phyloP scores from a whole-genome alignment of 2,113 vertebrate species.

The Saccopteryx bilineata region DNA sequence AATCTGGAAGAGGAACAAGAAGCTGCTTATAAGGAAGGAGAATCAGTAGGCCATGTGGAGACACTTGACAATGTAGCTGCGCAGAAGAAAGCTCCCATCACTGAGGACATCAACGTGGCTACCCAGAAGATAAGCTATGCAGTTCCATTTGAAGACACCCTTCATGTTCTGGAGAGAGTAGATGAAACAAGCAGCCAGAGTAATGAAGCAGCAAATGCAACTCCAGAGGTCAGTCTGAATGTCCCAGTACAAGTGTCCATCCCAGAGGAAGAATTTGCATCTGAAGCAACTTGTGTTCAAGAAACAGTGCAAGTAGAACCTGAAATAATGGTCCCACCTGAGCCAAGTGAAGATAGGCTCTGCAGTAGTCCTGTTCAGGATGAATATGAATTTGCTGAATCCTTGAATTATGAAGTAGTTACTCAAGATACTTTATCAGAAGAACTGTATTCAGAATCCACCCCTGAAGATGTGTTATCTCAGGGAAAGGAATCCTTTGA shows the following conservation, averaged over 20 bases:
- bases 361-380: slow-evolving; percentile 76
- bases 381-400: slow-evolving; percentile 88
- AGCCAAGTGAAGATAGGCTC: slow-evolving; percentile 43
- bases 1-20: slow-evolving; percentile 60
- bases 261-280: slow-evolving; percentile 74
- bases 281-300: slow-evolving; percentile 46
- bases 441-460: slow-evolving; percentile 83
- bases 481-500: slow-evolving; percentile 85
- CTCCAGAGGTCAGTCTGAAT: slow-evolving; percentile 81
- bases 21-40: slow-evolving; percentile 32
- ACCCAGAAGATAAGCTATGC: slow-evolving; percentile 86
- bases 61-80: background rate
- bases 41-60: background rate
- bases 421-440: slow-evolving; percentile 88
- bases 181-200: slow-evolving; percentile 72
- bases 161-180: slow-evolving; percentile 66
- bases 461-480: slow-evolving; percentile 83
- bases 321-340: background rate
- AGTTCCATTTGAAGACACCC: slow-evolving; percentile 86
- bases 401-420: slow-evolving; percentile 91
- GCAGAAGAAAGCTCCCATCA: slow-evolving; percentile 60
- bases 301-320: slow-evolving; percentile 72
- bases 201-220: slow-evolving; percentile 75
- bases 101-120: slow-evolving; percentile 81
- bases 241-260: slow-evolving; percentile 80